Conservation (phyloP, 2,797 vertebrate genomes). For the Mastacembelus armatus region DNA sequence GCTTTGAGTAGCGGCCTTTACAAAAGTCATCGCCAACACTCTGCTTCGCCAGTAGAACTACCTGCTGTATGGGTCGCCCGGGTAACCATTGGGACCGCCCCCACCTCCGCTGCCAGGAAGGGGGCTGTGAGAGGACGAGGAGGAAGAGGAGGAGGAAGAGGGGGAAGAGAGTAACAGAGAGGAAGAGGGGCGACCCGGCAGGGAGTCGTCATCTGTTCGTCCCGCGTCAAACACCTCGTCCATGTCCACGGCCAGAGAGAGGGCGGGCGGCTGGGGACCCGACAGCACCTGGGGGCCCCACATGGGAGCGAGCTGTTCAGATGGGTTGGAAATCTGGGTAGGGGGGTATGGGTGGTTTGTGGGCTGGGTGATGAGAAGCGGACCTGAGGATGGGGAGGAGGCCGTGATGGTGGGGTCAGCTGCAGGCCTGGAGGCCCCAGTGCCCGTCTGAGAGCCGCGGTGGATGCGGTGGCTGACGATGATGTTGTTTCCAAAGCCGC, state of each 20-base stretch:
- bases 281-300: slow-evolving; percentile 47
- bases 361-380: slow-evolving; percentile 21
- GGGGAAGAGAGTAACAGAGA: slow-evolving; percentile 63
- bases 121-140: slow-evolving; percentile 64
- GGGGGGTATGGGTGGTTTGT: slow-evolving; percentile 1
- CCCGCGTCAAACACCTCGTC: slow-evolving; percentile 73
- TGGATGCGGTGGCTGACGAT: slow-evolving; percentile 98
- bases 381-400: slow-evolving; percentile 76
- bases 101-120: slow-evolving; percentile 41
- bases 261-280: slow-evolving; percentile 20
- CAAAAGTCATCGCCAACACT: neutral
- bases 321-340: slow-evolving; percentile 11
- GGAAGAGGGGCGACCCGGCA: slow-evolving; percentile 67
- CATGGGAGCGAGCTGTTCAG: slow-evolving; percentile 33
- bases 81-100: slow-evolving; percentile 57
- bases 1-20: slow-evolving; percentile 56
- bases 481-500: slow-evolving; percentile 98
- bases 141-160: slow-evolving; percentile 58
- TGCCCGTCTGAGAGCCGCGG: slow-evolving; percentile 94
- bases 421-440: slow-evolving; percentile 74
- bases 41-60: slow-evolving; percentile 64
- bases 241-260: slow-evolving; percentile 50
- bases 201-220: slow-evolving; percentile 55
- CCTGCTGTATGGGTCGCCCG: slow-evolving; percentile 83
- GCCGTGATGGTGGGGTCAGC: slow-evolving; percentile 19